phyloP scores from a whole-genome alignment of 2,888 invertebrate genomes.

The Anoncus sp. region DNA sequence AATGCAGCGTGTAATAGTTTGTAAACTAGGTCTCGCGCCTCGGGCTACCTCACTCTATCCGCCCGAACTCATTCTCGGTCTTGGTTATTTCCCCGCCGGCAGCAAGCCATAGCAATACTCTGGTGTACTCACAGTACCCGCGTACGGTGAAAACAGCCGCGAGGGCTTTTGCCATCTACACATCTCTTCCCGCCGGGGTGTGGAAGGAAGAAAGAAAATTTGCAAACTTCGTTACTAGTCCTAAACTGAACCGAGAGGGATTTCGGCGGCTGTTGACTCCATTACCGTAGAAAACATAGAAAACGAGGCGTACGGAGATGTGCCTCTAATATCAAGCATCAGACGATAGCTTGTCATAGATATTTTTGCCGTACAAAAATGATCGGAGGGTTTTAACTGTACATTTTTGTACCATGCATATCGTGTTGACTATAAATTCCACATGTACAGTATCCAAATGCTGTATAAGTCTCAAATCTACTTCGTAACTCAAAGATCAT shows the following conservation, averaged over 20 bases:
- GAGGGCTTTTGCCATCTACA: constrained; percentile 46
- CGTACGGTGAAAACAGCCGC: constrained; percentile 52
- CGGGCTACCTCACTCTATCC: constrained; percentile 45
- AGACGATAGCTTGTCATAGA: neutral
- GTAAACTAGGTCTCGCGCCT: constrained; percentile 78
- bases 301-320: neutral
- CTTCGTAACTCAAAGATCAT: too few species aligned
- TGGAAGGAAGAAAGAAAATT: constrained; percentile 49
- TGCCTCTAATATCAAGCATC: neutral
- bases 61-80: constrained; percentile 10
- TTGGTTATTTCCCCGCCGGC: constrained; percentile 47
- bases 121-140: constrained; percentile 22
- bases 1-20: constrained; percentile 80
- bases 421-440: neutral
- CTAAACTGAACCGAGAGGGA: constrained; percentile 25
- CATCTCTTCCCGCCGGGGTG: constrained; percentile 30
- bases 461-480: too few species aligned
- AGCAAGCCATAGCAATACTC: constrained; percentile 51
- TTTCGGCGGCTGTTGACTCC: constrained; percentile 7
- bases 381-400: neutral
- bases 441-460: too few species aligned
- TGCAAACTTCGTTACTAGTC: constrained; percentile 50
- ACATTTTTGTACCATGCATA: too few species aligned
- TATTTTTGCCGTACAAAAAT: neutral
- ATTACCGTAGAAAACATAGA: constrained; percentile 6